These are phyloP conservation scores for Rhinophrynus dorsalis DNA, from an alignment of 2,797 vertebrate genomes.

Conservation along the genomic window DNA sequence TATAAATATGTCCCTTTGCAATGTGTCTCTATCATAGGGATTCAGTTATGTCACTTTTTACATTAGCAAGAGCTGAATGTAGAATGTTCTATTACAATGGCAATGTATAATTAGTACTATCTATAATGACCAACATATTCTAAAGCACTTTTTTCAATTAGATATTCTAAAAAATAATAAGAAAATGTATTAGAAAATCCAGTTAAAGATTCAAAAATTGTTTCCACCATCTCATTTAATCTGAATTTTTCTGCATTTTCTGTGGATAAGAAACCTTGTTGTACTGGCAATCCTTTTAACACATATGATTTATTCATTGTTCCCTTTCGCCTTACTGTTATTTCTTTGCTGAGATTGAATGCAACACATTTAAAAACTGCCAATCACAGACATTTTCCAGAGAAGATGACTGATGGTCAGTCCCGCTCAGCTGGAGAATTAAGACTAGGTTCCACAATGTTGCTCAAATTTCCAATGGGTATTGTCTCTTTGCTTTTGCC, in stretches of 20 bases:
- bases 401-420: slow-evolving; percentile 33
- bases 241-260: not conserved
- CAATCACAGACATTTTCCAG: slow-evolving; percentile 18
- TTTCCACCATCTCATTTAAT: not conserved
- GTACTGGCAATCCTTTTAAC: not conserved
- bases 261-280: not conserved
- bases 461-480: slow-evolving; percentile 35
- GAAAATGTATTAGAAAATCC: no score
- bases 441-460: slow-evolving; percentile 35
- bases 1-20: no score
- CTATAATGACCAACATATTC: no score
- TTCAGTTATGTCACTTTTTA: no score
- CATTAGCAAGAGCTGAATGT: no score
- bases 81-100: no score
- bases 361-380: slow-evolving; percentile 12
- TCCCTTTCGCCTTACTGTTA: slow-evolving; percentile 16
- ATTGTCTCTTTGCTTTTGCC: slow-evolving; percentile 15
- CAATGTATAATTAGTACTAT: no score
- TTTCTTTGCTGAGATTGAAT: slow-evolving; percentile 20
- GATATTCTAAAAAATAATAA: no score
- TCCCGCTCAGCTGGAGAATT: slow-evolving; percentile 41
- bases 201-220: no score
- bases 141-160: no score
- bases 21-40: no score
- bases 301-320: slow-evolving; percentile 23